Conservation (phyloP, 2,113 vertebrate species). For the Nyctereutes procyonoides region DNA sequence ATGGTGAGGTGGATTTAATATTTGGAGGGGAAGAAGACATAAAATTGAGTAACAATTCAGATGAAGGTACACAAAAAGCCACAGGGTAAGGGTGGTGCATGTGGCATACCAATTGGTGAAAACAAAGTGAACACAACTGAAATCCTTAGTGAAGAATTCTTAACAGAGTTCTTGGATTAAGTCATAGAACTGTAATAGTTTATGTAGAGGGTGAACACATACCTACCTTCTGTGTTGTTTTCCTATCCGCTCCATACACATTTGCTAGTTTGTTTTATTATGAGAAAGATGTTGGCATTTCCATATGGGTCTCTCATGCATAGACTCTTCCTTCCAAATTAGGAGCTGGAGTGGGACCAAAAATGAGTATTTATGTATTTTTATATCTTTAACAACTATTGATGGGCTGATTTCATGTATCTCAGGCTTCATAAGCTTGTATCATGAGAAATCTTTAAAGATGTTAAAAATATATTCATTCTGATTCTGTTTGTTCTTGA, state of each 20-base stretch:
- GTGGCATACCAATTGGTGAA: neutral
- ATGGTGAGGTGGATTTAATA: neutral
- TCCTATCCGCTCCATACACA: neutral
- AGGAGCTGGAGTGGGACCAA: neutral
- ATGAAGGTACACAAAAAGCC: neutral
- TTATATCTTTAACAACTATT: neutral
- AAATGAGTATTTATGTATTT: neutral
- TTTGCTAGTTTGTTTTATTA: neutral
- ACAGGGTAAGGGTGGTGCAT: neutral
- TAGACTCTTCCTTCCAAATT: slow-evolving; percentile 17
- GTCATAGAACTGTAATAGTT: neutral
- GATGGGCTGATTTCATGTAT: neutral
- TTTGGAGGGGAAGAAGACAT: neutral
- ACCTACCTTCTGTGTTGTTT: neutral
- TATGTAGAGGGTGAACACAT: neutral
- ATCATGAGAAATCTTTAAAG: slow-evolving; percentile 7
- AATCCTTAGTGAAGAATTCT: neutral
- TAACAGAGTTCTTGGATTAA: neutral
- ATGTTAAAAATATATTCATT: slow-evolving; percentile 15
- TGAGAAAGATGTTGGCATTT: neutral
- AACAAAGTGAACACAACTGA: neutral
- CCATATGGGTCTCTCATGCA: neutral
- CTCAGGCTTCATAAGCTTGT: neutral
- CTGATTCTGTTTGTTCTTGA: neutral
- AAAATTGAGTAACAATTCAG: neutral